These are phyloP conservation scores for Darevskia mixta DNA, from an alignment of 2,797 vertebrate species.

Conservation along the genomic window DNA sequence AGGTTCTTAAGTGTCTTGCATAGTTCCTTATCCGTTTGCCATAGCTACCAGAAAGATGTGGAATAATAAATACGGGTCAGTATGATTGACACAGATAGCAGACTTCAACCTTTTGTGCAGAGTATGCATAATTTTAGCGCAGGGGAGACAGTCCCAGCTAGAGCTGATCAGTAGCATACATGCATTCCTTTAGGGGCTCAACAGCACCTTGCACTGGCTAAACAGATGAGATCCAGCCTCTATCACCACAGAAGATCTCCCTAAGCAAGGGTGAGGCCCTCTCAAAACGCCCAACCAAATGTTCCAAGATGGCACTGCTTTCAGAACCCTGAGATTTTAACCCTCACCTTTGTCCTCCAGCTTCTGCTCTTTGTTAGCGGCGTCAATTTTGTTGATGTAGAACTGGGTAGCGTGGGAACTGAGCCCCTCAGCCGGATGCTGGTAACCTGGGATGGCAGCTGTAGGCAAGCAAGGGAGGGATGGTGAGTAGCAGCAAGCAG, in stretches of 20 bases:
- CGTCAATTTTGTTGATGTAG: slow-evolving; percentile 90
- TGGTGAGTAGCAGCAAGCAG: slow-evolving; percentile 34
- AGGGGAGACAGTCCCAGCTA: too few relatives aligned
- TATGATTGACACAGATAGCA: neutral
- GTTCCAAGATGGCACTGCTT: neutral
- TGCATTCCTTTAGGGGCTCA: neutral
- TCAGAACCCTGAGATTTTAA: neutral
- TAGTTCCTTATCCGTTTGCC: neutral
- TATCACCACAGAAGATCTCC: neutral
- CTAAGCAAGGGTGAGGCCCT: neutral
- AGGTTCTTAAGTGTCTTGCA: neutral
- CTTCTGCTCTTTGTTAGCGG: slow-evolving; percentile 88
- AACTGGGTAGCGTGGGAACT: slow-evolving; percentile 88
- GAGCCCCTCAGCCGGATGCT: slow-evolving; percentile 87
- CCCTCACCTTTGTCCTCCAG: slow-evolving; percentile 93
- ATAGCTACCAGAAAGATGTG: neutral
- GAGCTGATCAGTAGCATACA: neutral
- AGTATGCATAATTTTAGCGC: neutral
- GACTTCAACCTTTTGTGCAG: too few relatives aligned
- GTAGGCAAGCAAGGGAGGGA: neutral
- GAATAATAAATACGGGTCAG: neutral
- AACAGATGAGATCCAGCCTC: too few relatives aligned
- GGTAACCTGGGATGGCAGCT: slow-evolving; percentile 96
- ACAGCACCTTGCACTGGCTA: neutral
- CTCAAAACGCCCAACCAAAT: too few relatives aligned